A percentile compares a stretch with the other conserved stretches of the same genome.
Conservation (phyloP, 2,888 invertebrate species). For the Apantesis nais region DNA sequence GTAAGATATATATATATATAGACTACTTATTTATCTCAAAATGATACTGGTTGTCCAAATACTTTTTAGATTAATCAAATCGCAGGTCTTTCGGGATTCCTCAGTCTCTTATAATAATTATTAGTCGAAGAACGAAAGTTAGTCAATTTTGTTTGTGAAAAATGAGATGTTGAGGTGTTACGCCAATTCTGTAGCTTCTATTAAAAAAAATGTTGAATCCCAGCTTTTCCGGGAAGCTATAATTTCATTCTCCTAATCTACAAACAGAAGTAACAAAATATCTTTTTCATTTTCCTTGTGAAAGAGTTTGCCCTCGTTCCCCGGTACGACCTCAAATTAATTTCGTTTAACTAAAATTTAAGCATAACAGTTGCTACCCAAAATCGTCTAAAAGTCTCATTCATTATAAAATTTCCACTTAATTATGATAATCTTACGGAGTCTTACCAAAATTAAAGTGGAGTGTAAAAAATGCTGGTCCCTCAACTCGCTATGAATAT, state of each 20-base stretch:
- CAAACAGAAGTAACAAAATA: background rate
- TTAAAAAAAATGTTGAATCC: background rate
- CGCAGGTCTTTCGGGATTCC: no score
- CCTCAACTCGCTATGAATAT: slow-evolving; percentile 46
- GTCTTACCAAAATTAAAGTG: slow-evolving; percentile 42
- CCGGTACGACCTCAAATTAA: slow-evolving; percentile 14
- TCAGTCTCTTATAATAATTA: no score
- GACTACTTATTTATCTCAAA: no score
- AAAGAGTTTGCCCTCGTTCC: background rate
- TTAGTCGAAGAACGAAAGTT: no score
- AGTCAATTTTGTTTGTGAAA: no score
- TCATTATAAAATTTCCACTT: slow-evolving; percentile 46
- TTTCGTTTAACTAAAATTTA: slow-evolving; percentile 14
- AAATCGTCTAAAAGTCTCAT: slow-evolving; percentile 20
- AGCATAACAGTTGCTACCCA: slow-evolving; percentile 16
- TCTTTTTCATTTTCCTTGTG: slow-evolving; percentile 1
- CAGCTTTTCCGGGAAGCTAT: background rate
- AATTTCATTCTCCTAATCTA: background rate
- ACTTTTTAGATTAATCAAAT: no score
- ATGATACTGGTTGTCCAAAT: no score
- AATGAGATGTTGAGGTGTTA: background rate
- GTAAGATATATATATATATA: no score
- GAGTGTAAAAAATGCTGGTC: slow-evolving; percentile 28
- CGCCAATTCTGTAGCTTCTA: background rate
- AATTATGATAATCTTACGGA: slow-evolving; percentile 51